phyloP scores from a whole-genome alignment of 2,888 invertebrate genomes.

The Tenthredo notha region DNA sequence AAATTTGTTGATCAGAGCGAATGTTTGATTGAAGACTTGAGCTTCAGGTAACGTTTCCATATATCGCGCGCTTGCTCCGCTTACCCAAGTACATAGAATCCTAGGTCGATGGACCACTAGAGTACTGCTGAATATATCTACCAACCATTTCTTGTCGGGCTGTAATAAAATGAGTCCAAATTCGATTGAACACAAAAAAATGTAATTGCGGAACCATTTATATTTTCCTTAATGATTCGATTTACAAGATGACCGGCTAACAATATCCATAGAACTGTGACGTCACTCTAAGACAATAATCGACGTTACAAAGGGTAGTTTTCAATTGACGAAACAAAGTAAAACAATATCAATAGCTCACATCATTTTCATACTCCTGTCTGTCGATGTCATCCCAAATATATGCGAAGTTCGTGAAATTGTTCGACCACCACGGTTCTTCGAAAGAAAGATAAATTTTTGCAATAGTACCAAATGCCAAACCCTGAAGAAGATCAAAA shows the following conservation, averaged over 20 bases:
- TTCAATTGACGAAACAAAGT: background rate
- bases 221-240: background rate
- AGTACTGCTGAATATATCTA: slow-evolving; percentile 83
- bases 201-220: background rate
- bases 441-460: slow-evolving; percentile 86
- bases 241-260: background rate
- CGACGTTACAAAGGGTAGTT: background rate
- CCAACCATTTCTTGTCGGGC: slow-evolving; percentile 81
- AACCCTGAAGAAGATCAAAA: slow-evolving; percentile 71
- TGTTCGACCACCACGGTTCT: slow-evolving; percentile 83
- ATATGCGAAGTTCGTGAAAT: slow-evolving; percentile 80
- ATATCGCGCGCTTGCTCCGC: slow-evolving; percentile 81
- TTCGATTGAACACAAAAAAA: background rate
- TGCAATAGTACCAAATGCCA: slow-evolving; percentile 84
- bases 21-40: slow-evolving; percentile 78
- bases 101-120: slow-evolving; percentile 82
- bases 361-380: slow-evolving; percentile 58
- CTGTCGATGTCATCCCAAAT: slow-evolving; percentile 81
- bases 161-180: slow-evolving; percentile 43
- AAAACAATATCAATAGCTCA: background rate
- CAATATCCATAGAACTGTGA: background rate
- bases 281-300: background rate
- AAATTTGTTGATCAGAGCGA: slow-evolving; percentile 79
- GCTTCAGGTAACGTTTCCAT: slow-evolving; percentile 82
- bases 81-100: slow-evolving; percentile 84